Base-by-base conservation (phyloP, 2,888 invertebrate species). In the Ditylenchus weischeri region DNA sequence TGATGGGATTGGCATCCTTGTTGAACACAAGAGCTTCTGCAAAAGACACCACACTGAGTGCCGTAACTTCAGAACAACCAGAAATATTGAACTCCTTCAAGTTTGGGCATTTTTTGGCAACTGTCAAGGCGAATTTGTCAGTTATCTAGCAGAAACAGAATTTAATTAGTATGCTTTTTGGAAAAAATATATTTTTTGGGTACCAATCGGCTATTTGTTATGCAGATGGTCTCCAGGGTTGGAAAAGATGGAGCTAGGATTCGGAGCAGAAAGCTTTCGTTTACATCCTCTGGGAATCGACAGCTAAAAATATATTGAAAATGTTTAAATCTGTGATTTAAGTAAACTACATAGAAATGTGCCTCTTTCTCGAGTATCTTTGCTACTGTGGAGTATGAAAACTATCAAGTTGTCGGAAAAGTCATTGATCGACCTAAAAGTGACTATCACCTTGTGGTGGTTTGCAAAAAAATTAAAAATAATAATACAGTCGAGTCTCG, bases 21-120 rank as follows among this genome's bases (percentile, higher is more conserved):
- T 61, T 35, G 19, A 23, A 48, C 18, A 61, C 18, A 29, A 64
- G 11, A 62, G 21, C 23, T 35, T 64, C 64, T n/a, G 61, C 65
- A 60, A 64, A 64, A 8, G 35, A 64, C 19, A 64, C 61, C 11
- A 21, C 64, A 23, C 58, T 64, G 13, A 64, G 21, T 10, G 64
- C 64, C 3, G 64, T 64, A 8, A 64, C 59, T 62, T 43, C 10
- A n/a, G n/a, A 35, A 57, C 64, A 64, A n/a, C 60, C 60, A 21
- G 19, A 61, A n/a, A 64, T 10, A 23, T 36, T 57, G 63, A 64
- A 38, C 21, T 64, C 36, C 10, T 35, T 23, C 29, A 64, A 43
- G 18, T 43, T 54, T 36, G 29, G 61, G 13, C 64, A 64, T 21
- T 64, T 61, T 38, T 64, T 64, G 11, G 64, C 64, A 8, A 64